These are phyloP conservation scores for Pseudomyrmex flavicornis DNA, from an alignment of 1,140 invertebrate genomes.

Conservation along the genomic window DNA sequence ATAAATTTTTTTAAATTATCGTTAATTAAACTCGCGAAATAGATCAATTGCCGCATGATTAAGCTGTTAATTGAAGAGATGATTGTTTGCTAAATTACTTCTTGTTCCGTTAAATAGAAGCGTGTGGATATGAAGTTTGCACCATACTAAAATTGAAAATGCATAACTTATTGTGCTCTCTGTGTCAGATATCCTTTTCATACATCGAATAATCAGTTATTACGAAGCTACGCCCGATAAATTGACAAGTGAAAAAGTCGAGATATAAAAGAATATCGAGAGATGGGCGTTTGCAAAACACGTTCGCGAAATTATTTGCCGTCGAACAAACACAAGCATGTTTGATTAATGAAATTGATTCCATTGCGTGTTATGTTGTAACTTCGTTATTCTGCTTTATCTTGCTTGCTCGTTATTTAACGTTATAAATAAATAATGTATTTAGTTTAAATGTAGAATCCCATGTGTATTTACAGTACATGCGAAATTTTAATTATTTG, in stretches of 20 bases:
- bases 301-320: constrained; percentile 32
- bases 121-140: not conserved
- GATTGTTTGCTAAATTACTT: constrained; percentile 7
- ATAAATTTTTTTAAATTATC: not conserved
- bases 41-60: not conserved
- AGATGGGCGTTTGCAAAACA: constrained; percentile 24
- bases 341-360: constrained; percentile 56
- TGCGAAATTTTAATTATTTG: constrained; percentile 3
- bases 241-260: constrained; percentile 4
- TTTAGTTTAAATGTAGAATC: constrained; percentile 9
- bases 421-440: constrained; percentile 8
- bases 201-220: not conserved
- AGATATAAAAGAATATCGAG: constrained; percentile 29
- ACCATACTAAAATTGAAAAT: not conserved
- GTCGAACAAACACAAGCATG: not conserved
- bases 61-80: not conserved
- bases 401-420: constrained; percentile 31
- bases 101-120: not conserved
- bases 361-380: constrained; percentile 21
- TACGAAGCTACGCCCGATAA: not conserved
- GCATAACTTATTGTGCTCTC: not conserved
- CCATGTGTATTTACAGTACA: not conserved
- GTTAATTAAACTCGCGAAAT: not conserved
- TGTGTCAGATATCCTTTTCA: not conserved
- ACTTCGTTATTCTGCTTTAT: constrained; percentile 27